Conservation (phyloP, 1,140 invertebrate species). For the Caerostris darwini region DNA sequence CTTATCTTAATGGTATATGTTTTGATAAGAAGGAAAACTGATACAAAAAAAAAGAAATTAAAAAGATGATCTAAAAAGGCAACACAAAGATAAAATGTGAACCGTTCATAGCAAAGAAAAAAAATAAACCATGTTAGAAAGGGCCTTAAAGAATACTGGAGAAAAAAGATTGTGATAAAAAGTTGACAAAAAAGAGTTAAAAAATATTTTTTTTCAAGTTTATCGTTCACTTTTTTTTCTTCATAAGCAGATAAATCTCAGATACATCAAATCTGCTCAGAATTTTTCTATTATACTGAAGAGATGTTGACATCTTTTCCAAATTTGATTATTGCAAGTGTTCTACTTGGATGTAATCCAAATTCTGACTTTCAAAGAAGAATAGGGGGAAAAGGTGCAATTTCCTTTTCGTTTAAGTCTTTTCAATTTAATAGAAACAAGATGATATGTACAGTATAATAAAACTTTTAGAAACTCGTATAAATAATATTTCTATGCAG, state of each 20-base stretch:
- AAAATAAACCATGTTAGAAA: too few species aligned
- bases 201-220: not conserved
- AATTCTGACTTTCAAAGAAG: not conserved
- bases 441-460: too few species aligned
- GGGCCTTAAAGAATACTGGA: too few species aligned
- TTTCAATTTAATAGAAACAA: too few species aligned
- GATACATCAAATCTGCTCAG: conserved; percentile 14
- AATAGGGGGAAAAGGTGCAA: not conserved
- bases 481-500: too few species aligned
- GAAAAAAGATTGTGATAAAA: not conserved
- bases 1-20: too few species aligned
- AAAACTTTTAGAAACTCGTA: too few species aligned
- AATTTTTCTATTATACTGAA: not conserved
- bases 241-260: conserved; percentile 1
- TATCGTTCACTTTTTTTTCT: not conserved
- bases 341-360: not conserved
- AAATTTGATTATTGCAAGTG: conserved; percentile 36
- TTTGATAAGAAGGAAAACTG: too few species aligned
- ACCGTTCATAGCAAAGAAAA: too few species aligned
- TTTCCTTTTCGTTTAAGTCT: not conserved
- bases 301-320: conserved; percentile 27
- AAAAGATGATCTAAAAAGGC: too few species aligned
- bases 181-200: not conserved
- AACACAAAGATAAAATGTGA: too few species aligned
- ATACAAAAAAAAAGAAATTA: too few species aligned